Evolutionary conservation across 2,888 invertebrate species (phyloP).

Genomic region (Aspidiotus rigidus): DNA sequence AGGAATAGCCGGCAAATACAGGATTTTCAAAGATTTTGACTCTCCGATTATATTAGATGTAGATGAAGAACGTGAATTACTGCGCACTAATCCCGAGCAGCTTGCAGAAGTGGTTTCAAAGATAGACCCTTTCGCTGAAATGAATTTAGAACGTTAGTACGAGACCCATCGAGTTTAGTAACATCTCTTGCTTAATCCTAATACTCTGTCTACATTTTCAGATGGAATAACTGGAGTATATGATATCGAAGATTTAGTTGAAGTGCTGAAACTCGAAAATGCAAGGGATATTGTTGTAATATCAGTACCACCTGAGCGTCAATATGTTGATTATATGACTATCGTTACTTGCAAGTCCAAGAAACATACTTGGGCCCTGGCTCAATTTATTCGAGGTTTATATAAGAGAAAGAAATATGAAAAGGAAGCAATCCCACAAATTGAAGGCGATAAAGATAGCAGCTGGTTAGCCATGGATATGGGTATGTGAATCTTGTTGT

Average conservation of each 20-base stretch:
- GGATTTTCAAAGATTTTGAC: constrained; percentile 62
- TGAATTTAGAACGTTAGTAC: constrained; percentile 52
- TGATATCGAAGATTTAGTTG: constrained; percentile 76
- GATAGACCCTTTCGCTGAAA: constrained; percentile 55
- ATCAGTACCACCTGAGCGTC: constrained; percentile 59
- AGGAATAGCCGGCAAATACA: constrained; percentile 48
- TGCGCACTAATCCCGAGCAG: constrained; percentile 33
- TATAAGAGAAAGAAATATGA: constrained; percentile 61
- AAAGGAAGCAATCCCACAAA: constrained; percentile 57
- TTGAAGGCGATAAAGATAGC: constrained; percentile 65
- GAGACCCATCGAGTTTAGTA: background rate
- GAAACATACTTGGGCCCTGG: constrained; percentile 63
- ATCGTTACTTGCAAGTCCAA: constrained; percentile 65
- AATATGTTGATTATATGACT: constrained; percentile 78
- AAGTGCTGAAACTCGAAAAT: constrained; percentile 65
- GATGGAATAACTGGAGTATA: constrained; percentile 77
- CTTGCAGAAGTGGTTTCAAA: constrained; percentile 40
- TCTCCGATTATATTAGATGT: constrained; percentile 61
- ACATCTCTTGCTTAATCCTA: too few relatives aligned
- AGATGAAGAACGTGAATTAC: constrained; percentile 51
- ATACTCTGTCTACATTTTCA: constrained; percentile 42
- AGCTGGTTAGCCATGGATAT: constrained; percentile 88
- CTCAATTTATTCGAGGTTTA: constrained; percentile 63
- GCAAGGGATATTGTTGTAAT: constrained; percentile 72
- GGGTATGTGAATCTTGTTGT: constrained; percentile 48